Conservation (phyloP, 2,888 invertebrate genomes). For the Nezara viridula region DNA sequence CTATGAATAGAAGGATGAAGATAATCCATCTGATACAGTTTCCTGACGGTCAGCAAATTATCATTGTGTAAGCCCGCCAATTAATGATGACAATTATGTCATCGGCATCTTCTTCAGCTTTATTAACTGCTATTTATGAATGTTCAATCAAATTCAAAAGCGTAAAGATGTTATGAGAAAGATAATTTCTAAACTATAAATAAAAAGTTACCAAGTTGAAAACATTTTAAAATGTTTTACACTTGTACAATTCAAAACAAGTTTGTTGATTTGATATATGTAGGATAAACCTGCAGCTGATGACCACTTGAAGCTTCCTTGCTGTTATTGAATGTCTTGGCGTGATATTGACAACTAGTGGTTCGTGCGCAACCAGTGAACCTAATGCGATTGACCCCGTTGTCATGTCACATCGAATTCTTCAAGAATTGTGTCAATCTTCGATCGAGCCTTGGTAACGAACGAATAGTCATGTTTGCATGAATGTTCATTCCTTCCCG, state of each 20-base stretch:
- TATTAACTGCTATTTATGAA: too few relatives aligned
- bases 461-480: not conserved
- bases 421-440: not conserved
- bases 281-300: not conserved
- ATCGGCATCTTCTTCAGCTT: not conserved
- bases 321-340: not conserved
- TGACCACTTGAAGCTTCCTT: not conserved
- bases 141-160: not conserved
- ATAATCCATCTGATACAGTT: too few relatives aligned
- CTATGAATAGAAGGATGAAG: too few relatives aligned
- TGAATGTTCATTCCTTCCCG: not conserved
- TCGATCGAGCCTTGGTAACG: not conserved
- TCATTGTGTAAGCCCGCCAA: not conserved
- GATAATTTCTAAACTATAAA: not conserved
- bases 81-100: not conserved
- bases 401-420: not conserved
- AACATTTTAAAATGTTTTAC: too few relatives aligned
- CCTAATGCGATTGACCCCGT: not conserved
- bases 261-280: not conserved
- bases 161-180: not conserved
- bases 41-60: not conserved
- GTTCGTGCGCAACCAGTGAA: not conserved
- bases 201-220: too few relatives aligned
- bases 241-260: too few relatives aligned
- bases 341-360: not conserved